A percentile compares a stretch with the other conserved stretches of the same genome.
Evolutionary conservation across 2,113 vertebrate species (phyloP).

Genomic region (Crypturellus undulatus): DNA sequence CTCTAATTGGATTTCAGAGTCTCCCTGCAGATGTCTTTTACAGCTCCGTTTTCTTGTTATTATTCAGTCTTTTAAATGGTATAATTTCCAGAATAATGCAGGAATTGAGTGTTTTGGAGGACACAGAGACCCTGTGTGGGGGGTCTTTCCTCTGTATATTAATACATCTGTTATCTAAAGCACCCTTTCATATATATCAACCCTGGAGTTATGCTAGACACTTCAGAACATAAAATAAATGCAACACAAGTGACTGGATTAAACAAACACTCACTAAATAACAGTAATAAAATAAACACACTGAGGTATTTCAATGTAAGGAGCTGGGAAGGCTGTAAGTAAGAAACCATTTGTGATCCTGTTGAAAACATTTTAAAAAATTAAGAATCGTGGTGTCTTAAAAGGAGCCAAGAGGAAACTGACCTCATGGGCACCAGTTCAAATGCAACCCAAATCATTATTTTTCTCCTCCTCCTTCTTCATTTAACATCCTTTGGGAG

Average conservation of each 20-base stretch:
- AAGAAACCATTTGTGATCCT: slow-evolving; percentile 20
- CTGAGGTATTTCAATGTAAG: background rate
- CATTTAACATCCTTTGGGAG: background rate
- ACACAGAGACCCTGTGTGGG: background rate
- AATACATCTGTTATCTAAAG: slow-evolving; percentile 2
- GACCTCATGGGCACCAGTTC: background rate
- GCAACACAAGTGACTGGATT: background rate
- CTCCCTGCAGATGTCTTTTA: background rate
- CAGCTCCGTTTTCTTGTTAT: background rate
- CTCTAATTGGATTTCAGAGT: background rate
- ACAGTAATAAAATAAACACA: slow-evolving; percentile 39
- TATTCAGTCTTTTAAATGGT: background rate
- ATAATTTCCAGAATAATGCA: background rate
- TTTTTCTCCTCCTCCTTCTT: background rate
- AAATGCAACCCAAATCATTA: background rate
- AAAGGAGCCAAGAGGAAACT: background rate
- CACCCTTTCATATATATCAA: background rate
- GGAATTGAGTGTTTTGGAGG: background rate
- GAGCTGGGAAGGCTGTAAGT: background rate
- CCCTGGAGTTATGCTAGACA: background rate
- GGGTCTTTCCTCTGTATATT: background rate
- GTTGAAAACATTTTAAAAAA: slow-evolving; percentile 39
- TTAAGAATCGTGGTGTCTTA: background rate
- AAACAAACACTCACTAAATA: slow-evolving; percentile 41
- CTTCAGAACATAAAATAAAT: background rate